phyloP scores from a whole-genome alignment of 1,140 invertebrate species.

The Leptinotarsa defecta region DNA sequence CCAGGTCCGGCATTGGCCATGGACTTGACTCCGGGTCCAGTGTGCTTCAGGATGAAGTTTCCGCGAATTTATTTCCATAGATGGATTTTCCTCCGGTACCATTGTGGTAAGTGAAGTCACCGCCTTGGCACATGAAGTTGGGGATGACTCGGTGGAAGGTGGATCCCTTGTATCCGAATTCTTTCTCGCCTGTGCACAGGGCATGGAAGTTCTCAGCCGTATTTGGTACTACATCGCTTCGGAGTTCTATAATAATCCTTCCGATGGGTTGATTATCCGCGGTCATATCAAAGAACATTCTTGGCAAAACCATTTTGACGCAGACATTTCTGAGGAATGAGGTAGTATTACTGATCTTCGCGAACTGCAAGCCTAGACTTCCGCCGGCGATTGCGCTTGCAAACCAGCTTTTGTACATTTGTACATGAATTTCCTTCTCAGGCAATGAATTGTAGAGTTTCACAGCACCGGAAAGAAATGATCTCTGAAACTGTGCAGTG shows the following conservation, averaged over 20 bases:
- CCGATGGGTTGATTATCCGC: constrained; percentile 80
- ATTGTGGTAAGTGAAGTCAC: constrained; percentile 94
- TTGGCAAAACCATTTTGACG: constrained; percentile 76
- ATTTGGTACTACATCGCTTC: constrained; percentile 87
- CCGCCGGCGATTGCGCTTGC: constrained; percentile 47
- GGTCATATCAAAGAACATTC: constrained; percentile 89
- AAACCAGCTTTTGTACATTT: constrained; percentile 50
- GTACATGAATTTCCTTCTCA: no score
- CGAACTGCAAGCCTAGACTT: constrained; percentile 42
- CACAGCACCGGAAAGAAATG: no score
- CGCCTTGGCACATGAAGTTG: constrained; percentile 97
- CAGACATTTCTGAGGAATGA: constrained; percentile 56
- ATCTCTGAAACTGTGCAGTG: no score
- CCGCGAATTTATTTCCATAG: constrained; percentile 93
- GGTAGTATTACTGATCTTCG: constrained; percentile 30
- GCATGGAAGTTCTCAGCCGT: constrained; percentile 94
- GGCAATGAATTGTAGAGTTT: no score
- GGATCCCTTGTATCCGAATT: constrained; percentile 91
- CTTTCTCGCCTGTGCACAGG: constrained; percentile 91
- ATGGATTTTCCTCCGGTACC: constrained; percentile 97
- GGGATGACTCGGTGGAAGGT: constrained; percentile 96
- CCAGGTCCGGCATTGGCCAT: constrained; percentile 96
- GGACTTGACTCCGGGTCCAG: constrained; percentile 85
- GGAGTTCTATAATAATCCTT: constrained; percentile 88
- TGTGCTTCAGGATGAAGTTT: constrained; percentile 94